Evolutionary conservation across 1,140 invertebrate species (phyloP).

Genomic region (Drosophila arawakana): DNA sequence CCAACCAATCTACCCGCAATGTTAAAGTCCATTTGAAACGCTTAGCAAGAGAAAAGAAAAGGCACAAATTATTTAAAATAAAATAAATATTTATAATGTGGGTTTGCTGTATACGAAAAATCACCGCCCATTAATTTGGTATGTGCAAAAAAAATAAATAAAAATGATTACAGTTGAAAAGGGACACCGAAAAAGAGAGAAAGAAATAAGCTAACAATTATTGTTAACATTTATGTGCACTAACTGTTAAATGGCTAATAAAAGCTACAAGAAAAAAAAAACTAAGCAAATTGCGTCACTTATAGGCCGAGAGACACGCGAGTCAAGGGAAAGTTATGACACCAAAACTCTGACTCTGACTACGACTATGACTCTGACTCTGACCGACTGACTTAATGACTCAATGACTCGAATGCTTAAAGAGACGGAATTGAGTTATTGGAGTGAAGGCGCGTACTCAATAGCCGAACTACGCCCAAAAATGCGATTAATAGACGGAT

Average conservation of each 20-base stretch:
- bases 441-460: slow-evolving; percentile 50
- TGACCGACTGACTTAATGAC: slow-evolving; percentile 13
- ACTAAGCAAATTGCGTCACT: slow-evolving; percentile 65
- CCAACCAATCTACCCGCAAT: not conserved
- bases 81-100: slow-evolving; percentile 1
- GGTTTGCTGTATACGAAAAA: not conserved
- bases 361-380: slow-evolving; percentile 1
- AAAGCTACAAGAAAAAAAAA: slow-evolving; percentile 23
- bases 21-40: slow-evolving; percentile 1
- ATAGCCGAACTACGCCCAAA: slow-evolving; percentile 55
- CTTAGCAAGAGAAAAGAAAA: not conserved
- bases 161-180: slow-evolving; percentile 24
- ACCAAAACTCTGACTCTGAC: slow-evolving; percentile 2
- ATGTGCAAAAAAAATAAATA: slow-evolving; percentile 17
- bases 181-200: slow-evolving; percentile 11
- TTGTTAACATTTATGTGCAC: slow-evolving; percentile 75
- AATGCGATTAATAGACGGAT: slow-evolving; percentile 48
- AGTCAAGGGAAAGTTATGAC: slow-evolving; percentile 21
- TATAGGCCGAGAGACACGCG: slow-evolving; percentile 15
- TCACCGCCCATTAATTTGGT: slow-evolving; percentile 29
- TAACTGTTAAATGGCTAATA: slow-evolving; percentile 79
- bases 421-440: slow-evolving; percentile 35
- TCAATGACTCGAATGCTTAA: slow-evolving; percentile 23
- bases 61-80: not conserved
- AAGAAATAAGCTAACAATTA: slow-evolving; percentile 76